Conservation (phyloP, 2,113 vertebrate genomes). For the Guaruba guarouba region DNA sequence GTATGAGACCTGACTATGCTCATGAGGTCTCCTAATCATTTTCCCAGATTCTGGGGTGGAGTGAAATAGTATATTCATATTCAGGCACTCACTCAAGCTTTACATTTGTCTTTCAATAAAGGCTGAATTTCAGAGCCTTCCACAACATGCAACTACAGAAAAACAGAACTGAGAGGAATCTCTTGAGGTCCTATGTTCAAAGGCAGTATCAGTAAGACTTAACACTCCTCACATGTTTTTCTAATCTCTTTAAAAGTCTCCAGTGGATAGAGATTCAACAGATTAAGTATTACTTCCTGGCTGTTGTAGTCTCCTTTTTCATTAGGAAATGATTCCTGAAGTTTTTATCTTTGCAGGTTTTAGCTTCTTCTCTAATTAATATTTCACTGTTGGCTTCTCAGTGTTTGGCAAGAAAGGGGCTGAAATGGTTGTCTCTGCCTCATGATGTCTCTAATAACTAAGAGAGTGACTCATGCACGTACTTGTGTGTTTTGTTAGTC, state of each 20-base stretch:
- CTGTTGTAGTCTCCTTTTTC: not conserved
- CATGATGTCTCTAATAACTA: not conserved
- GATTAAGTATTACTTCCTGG: not conserved
- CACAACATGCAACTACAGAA: not conserved
- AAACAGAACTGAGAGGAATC: not conserved
- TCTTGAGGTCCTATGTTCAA: constrained; percentile 16
- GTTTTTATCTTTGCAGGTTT: not conserved
- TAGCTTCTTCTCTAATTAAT: not conserved
- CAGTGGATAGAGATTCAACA: not conserved
- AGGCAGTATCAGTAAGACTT: constrained; percentile 3
- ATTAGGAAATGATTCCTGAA: not conserved
- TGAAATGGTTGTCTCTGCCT: not conserved
- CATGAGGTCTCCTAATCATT: not conserved
- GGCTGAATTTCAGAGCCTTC: constrained; percentile 3
- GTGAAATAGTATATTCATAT: not conserved
- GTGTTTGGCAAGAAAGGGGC: not conserved
- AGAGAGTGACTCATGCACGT: not conserved
- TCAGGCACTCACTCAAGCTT: not conserved
- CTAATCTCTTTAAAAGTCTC: constrained; percentile 49
- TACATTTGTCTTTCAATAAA: constrained; percentile 2
- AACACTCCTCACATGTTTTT: not conserved
- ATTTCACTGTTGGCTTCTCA: not conserved
- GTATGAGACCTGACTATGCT: not conserved
- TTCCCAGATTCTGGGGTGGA: not conserved
- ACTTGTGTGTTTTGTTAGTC: not conserved